These are phyloP conservation scores for Lophius americanus DNA, from an alignment of 2,797 vertebrate species.

Conservation along the genomic window DNA sequence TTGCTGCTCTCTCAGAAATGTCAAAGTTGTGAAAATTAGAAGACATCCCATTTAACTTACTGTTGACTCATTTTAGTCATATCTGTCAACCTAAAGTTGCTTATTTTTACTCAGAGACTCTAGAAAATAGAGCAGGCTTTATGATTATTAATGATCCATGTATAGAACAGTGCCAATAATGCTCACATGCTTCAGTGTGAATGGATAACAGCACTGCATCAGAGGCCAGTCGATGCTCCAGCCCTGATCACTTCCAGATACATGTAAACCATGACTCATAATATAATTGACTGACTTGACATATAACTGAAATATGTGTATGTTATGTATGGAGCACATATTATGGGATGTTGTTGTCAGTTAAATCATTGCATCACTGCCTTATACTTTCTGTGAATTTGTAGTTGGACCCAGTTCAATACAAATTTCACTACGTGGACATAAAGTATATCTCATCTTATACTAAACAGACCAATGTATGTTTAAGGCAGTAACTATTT, in stretches of 20 bases:
- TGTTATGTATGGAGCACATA: no score
- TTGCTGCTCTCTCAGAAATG: no score
- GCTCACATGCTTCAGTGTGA: constrained; percentile 47
- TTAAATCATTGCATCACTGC: no score
- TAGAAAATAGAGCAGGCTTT: constrained; percentile 36
- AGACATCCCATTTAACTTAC: constrained; percentile 13
- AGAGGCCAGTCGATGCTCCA: constrained; percentile 52
- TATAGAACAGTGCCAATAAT: constrained; percentile 11
- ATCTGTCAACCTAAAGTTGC: constrained; percentile 24
- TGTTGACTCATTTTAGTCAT: constrained; percentile 30
- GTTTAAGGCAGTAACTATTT: neutral
- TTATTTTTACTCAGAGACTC: constrained; percentile 27
- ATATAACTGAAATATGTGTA: neutral
- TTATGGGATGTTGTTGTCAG: no score
- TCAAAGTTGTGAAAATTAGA: constrained; percentile 8
- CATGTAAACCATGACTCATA: neutral
- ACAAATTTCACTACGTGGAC: no score
- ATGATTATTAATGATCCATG: constrained; percentile 30
- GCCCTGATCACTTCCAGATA: constrained; percentile 4
- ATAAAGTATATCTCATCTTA: no score
- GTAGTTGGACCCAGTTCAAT: no score
- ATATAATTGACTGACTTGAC: neutral
- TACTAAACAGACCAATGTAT: neutral
- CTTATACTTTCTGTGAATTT: no score
- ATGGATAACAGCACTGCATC: constrained; percentile 62